These are phyloP conservation scores for Thryonomys swinderianus DNA, from an alignment of 2,113 vertebrate species.

Conservation along the genomic window DNA sequence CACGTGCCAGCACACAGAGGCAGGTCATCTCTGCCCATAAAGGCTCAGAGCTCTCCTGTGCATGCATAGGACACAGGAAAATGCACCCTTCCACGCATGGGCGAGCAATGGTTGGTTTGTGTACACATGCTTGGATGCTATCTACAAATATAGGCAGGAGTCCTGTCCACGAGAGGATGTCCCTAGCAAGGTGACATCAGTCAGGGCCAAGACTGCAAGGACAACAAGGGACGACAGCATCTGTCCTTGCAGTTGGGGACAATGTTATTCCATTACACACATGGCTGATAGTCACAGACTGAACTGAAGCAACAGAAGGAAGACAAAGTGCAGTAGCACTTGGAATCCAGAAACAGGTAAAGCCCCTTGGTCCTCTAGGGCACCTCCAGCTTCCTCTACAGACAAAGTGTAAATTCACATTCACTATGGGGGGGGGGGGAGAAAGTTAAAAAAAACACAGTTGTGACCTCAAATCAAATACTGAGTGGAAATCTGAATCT, in stretches of 20 bases:
- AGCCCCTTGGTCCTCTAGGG: background rate
- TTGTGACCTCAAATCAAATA: background rate
- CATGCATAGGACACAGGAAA: background rate
- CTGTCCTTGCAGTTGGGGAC: background rate
- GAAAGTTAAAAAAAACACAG: too few species aligned
- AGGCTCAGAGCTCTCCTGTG: background rate
- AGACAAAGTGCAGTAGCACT: background rate
- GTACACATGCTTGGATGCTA: background rate
- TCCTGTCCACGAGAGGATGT: background rate
- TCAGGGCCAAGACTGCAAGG: background rate
- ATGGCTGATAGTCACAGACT: background rate
- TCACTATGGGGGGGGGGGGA: background rate
- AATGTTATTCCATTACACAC: fast-evolving
- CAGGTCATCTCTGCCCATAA: background rate
- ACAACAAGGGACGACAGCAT: background rate
- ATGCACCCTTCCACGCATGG: background rate
- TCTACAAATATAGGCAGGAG: background rate
- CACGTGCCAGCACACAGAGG: background rate
- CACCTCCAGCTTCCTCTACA: slow-evolving; percentile 15
- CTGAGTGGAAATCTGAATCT: background rate
- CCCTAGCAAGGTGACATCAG: background rate
- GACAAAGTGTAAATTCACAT: background rate
- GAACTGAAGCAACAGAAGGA: background rate
- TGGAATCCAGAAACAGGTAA: background rate
- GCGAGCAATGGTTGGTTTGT: background rate